Evolutionary conservation across 2,888 invertebrate genomes (phyloP).

Genomic region (Priocnemis perturbator): DNA sequence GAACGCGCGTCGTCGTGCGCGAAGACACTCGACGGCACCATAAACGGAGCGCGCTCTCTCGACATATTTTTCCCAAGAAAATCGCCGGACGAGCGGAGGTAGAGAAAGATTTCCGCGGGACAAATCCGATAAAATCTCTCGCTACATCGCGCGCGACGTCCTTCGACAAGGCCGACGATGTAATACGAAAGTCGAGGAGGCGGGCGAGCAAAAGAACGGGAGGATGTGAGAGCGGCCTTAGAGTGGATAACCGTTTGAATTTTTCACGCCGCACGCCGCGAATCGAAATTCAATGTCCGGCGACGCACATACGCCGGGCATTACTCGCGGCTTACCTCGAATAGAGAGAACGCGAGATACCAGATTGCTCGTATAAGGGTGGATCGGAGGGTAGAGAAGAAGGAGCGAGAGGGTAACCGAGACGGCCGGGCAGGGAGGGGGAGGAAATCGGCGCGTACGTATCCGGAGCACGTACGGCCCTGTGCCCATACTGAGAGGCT

Average conservation of each 20-base stretch:
- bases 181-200: no score
- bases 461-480: slow-evolving; percentile 73
- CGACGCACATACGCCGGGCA: slow-evolving; percentile 8
- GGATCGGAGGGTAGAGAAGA: slow-evolving; percentile 17
- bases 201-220: no score
- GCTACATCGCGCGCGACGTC: no score
- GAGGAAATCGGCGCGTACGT: slow-evolving; percentile 68
- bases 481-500: slow-evolving; percentile 71
- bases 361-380: slow-evolving; percentile 46
- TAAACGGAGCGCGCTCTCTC: no score
- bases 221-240: no score
- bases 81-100: no score
- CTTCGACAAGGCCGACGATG: no score
- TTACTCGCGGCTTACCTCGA: not conserved
- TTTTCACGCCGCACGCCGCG: not conserved
- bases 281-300: slow-evolving; percentile 5
- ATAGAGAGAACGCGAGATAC: not conserved
- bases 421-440: slow-evolving; percentile 46
- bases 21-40: slow-evolving; percentile 35
- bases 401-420: not conserved
- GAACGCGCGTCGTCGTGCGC: slow-evolving; percentile 34
- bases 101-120: no score
- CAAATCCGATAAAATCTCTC: no score
- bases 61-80: no score
- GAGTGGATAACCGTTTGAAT: not conserved